A percentile compares a stretch with the other conserved stretches of the same genome.
Evolutionary conservation across 2,888 invertebrate genomes (phyloP).

Genomic region (Synanthedon tipuliformis): DNA sequence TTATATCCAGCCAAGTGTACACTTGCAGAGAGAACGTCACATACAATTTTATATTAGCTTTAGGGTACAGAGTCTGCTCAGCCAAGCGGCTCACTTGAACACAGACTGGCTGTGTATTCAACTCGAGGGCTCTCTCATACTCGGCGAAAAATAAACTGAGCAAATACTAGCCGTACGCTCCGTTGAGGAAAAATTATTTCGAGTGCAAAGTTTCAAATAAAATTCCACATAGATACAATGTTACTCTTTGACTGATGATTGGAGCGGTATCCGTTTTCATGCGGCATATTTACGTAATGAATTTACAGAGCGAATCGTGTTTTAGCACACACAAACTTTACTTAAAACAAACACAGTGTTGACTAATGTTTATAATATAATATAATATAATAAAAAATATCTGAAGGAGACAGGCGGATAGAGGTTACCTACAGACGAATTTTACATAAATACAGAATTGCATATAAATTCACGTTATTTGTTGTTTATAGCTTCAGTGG

Average conservation of each 20-base stretch:
- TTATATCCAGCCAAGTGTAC: slow-evolving; percentile 5
- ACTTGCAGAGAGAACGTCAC: slow-evolving; percentile 24
- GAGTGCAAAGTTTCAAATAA: slow-evolving; percentile 35
- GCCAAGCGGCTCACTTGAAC: slow-evolving; percentile 42
- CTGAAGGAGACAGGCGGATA: too few relatives aligned
- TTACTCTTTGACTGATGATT: not conserved
- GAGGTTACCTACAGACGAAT: too few relatives aligned
- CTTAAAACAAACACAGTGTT: too few relatives aligned
- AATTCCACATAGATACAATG: slow-evolving; percentile 15
- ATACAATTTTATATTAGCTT: slow-evolving; percentile 48
- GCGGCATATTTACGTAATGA: too few relatives aligned
- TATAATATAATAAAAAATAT: too few relatives aligned
- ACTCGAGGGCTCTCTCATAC: slow-evolving; percentile 47
- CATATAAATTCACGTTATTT: too few relatives aligned
- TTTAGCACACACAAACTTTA: too few relatives aligned
- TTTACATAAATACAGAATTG: too few relatives aligned
- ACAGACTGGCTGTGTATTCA: slow-evolving; percentile 43
- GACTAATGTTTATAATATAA: too few relatives aligned
- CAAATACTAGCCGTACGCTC: slow-evolving; percentile 43
- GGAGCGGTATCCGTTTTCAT: not conserved
- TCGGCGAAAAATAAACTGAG: slow-evolving; percentile 55
- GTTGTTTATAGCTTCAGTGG: too few relatives aligned
- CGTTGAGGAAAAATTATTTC: slow-evolving; percentile 38
- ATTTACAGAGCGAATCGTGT: too few relatives aligned
- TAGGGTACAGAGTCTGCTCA: slow-evolving; percentile 30